Evolutionary conservation across 2,797 vertebrate species (phyloP).

Genomic region (Glossophaga mutica): DNA sequence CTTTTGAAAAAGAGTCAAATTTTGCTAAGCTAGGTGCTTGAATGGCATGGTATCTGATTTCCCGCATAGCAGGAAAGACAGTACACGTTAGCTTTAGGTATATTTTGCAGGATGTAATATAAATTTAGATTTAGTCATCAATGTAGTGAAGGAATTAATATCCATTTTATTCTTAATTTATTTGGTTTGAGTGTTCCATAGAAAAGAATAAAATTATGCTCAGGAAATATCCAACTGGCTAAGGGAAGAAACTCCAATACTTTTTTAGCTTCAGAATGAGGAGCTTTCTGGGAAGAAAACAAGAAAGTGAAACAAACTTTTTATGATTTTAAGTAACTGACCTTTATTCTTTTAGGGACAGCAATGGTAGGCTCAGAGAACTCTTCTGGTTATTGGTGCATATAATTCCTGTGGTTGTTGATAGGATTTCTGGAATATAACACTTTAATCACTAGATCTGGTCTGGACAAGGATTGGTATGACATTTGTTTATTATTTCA

Average conservation of each 20-base stretch:
- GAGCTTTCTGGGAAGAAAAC: background rate
- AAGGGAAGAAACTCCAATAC: background rate
- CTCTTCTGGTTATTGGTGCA: background rate
- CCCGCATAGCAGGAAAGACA: background rate
- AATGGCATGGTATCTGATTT: background rate
- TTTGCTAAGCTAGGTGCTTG: background rate
- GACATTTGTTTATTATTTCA: background rate
- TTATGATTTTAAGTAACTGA: background rate
- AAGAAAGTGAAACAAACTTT: background rate
- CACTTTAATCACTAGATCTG: background rate
- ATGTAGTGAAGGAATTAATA: background rate
- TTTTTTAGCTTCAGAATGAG: constrained; percentile 13
- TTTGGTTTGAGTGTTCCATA: constrained; percentile 3
- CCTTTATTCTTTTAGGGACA: background rate
- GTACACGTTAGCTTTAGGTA: background rate
- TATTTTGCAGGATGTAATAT: constrained; percentile 4
- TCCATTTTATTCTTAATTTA: background rate
- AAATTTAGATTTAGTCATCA: constrained; percentile 37
- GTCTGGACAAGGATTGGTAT: background rate
- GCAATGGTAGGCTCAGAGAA: background rate
- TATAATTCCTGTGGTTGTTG: constrained; percentile 53
- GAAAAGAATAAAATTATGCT: constrained; percentile 5
- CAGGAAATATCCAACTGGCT: background rate
- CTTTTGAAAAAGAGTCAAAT: constrained; percentile 21
- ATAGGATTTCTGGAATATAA: constrained; percentile 66